A percentile compares a stretch with the other conserved stretches of the same genome.
These are phyloP conservation scores for Caenorhabditis inopinata DNA, from an alignment of 1,140 invertebrate species.

Conservation along the genomic window DNA sequence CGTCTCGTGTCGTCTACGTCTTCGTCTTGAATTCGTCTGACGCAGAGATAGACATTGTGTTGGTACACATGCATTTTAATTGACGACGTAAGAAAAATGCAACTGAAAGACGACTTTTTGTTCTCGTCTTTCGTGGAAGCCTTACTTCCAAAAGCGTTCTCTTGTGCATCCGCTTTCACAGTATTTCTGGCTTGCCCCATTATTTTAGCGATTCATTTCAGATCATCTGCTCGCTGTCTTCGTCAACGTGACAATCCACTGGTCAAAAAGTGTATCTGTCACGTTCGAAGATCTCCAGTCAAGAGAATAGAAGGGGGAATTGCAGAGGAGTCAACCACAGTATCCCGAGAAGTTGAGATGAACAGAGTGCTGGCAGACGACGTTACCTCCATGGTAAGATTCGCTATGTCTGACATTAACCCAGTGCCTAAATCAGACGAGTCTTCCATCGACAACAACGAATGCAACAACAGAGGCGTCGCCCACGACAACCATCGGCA, in stretches of 20 bases:
- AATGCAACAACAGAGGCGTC: not conserved
- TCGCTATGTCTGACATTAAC: not conserved
- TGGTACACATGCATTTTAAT: too few species aligned
- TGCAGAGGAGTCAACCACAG: not conserved
- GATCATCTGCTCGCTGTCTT: slow-evolving; percentile 34
- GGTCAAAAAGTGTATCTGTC: slow-evolving; percentile 31
- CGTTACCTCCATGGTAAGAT: not conserved
- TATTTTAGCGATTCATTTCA: too few species aligned
- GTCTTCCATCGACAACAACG: not conserved
- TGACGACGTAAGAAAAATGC: too few species aligned
- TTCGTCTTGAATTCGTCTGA: too few species aligned
- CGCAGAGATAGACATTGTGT: too few species aligned
- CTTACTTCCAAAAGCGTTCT: too few species aligned
- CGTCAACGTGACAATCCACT: slow-evolving; percentile 27
- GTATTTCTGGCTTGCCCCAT: too few species aligned
- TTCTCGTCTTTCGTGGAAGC: too few species aligned
- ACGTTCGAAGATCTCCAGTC: slow-evolving; percentile 30
- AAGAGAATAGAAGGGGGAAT: slow-evolving; percentile 31
- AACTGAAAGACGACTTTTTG: too few species aligned
- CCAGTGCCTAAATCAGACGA: not conserved
- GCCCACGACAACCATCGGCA: not conserved
- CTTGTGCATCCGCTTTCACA: too few species aligned
- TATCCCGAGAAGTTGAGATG: slow-evolving; percentile 8
- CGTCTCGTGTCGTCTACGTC: too few species aligned
- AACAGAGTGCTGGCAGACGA: slow-evolving; percentile 7